Evolutionary conservation across 2,888 invertebrate species (phyloP).

Genomic region (Conus canariensis): DNA sequence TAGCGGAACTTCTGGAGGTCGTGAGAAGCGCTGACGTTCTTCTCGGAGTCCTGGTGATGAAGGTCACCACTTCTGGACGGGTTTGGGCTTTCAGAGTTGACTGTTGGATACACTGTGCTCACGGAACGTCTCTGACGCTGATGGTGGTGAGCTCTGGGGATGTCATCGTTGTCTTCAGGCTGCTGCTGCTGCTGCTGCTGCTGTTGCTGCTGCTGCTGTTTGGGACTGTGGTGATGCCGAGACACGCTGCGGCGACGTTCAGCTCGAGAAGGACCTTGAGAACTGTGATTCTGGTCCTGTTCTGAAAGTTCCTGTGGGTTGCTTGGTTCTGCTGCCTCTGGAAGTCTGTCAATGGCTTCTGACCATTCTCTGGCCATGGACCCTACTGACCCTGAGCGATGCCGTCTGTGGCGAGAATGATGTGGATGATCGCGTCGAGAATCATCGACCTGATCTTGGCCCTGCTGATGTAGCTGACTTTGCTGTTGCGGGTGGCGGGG

Average conservation of each 20-base stretch:
- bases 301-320: neutral
- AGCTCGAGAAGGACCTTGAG: neutral
- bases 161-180: neutral
- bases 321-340: neutral
- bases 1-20: neutral
- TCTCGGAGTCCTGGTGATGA: too few species aligned
- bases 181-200: neutral
- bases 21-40: neutral
- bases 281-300: neutral
- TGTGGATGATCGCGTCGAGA: neutral
- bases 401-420: neutral
- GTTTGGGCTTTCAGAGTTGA: neutral
- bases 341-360: neutral
- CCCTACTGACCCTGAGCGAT: neutral
- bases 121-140: neutral
- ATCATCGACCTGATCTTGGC: neutral
- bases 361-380: neutral
- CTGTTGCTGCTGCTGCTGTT: neutral
- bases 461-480: neutral
- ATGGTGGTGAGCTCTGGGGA: neutral
- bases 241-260: constrained; percentile 1
- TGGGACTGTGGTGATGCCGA: neutral
- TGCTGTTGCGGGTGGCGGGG: neutral
- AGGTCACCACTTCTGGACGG: neutral
- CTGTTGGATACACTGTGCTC: neutral